Conservation (phyloP, 2,797 vertebrate genomes). For the Coluber constrictor region DNA sequence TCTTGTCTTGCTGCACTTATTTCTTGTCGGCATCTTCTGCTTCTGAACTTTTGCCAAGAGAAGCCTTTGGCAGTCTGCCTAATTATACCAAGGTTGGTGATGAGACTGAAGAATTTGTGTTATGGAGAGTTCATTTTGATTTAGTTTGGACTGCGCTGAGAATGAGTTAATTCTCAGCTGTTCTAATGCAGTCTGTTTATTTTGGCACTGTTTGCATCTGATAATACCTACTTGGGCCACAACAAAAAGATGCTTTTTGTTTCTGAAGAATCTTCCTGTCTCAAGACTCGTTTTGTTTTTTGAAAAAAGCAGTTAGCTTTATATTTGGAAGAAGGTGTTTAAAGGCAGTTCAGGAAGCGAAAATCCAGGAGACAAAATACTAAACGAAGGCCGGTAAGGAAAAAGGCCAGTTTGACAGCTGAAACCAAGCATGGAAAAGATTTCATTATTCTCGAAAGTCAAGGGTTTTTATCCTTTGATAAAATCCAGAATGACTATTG, state of each 20-base stretch:
- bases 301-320: not conserved
- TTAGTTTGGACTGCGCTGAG: too few species aligned
- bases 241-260: not conserved
- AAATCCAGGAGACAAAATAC: not conserved
- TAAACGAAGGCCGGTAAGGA: not conserved
- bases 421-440: conserved; percentile 23
- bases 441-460: conserved; percentile 34
- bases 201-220: too few species aligned
- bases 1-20: too few species aligned
- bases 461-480: conserved; percentile 48
- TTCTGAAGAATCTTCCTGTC: not conserved
- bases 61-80: too few species aligned
- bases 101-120: too few species aligned
- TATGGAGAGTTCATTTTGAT: too few species aligned
- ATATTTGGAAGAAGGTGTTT: conserved; percentile 16
- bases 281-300: not conserved
- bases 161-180: too few species aligned
- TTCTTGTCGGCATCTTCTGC: too few species aligned
- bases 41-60: too few species aligned
- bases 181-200: too few species aligned
- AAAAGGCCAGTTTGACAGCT: not conserved
- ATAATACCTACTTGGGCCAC: too few species aligned
- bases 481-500: conserved; percentile 52
- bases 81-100: too few species aligned
- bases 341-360: not conserved